Evolutionary conservation across 2,797 vertebrate species (phyloP).

Genomic region (Paguma larvata): DNA sequence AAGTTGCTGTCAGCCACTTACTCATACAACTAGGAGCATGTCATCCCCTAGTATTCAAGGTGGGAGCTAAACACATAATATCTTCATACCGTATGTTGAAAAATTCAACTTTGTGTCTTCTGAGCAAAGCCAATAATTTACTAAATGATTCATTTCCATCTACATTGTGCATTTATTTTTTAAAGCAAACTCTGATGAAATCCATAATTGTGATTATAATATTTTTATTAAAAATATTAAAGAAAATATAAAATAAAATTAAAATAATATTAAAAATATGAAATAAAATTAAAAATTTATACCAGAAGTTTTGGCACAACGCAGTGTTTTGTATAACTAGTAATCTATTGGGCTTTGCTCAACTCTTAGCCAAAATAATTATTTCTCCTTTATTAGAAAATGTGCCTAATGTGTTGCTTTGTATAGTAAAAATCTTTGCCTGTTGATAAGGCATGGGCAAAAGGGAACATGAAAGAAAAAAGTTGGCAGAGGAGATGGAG

Average conservation of each 20-base stretch:
- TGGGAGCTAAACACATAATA: neutral
- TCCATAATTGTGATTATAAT: neutral
- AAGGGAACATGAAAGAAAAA: neutral
- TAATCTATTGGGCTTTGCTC: neutral
- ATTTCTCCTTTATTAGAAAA: neutral
- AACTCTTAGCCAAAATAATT: neutral
- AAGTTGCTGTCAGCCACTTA: neutral
- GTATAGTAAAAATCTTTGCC: neutral
- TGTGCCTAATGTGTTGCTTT: constrained; percentile 1
- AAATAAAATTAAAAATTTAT: too few relatives aligned
- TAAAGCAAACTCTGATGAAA: neutral
- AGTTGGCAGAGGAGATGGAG: neutral
- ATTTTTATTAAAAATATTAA: neutral
- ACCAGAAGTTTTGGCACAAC: neutral
- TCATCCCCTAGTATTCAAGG: neutral
- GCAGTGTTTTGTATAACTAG: neutral
- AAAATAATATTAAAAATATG: too few relatives aligned
- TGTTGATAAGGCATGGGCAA: neutral
- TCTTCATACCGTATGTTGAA: neutral
- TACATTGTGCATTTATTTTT: neutral
- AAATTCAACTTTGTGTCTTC: constrained; percentile 23
- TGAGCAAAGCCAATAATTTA: neutral
- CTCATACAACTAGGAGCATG: neutral
- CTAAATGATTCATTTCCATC: constrained; percentile 4
- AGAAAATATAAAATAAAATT: too few relatives aligned